A percentile compares a stretch with the other conserved stretches of the same genome.
Conservation (phyloP, 23 tunicate genomes). For the Ciona savignyi region DNA sequence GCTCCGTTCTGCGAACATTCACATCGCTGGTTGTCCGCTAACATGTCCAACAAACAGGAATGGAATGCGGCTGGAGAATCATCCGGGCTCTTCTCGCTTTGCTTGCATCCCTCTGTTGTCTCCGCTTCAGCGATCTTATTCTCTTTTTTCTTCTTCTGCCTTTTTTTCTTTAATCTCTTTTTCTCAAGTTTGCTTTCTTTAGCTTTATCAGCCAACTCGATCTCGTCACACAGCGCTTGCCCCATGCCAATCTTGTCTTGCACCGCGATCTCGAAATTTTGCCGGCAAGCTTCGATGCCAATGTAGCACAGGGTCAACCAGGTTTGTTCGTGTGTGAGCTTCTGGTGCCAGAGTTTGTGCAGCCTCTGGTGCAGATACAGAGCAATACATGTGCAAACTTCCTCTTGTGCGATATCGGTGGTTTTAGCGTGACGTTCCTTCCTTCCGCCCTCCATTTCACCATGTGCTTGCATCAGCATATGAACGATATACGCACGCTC, state of each 20-base stretch:
- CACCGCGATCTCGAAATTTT: conserved; percentile 51
- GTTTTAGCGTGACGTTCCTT: conserved; percentile 89
- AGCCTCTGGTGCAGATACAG: conserved; percentile 68
- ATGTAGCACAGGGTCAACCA: conserved; percentile 63
- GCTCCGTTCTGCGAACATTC: conserved; percentile 12
- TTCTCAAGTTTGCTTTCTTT: conserved; percentile 22
- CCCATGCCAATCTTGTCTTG: conserved; percentile 41
- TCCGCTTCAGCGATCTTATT: not conserved
- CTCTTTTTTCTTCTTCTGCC: conserved; percentile 39
- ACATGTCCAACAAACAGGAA: conserved; percentile 28
- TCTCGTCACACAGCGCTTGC: conserved; percentile 63
- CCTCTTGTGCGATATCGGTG: conserved; percentile 87
- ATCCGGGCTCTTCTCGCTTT: not conserved
- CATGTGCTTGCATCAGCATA: conserved; percentile 63
- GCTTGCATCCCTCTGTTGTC: conserved; percentile 1
- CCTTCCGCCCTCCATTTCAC: conserved; percentile 70
- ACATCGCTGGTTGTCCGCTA: conserved; percentile 2
- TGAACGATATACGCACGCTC: conserved; percentile 77
- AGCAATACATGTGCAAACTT: conserved; percentile 82
- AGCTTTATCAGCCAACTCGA: conserved; percentile 38
- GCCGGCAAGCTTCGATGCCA: conserved; percentile 48
- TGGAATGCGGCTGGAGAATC: conserved; percentile 6
- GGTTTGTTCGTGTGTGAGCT: conserved; percentile 59
- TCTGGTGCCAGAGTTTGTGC: conserved; percentile 66
- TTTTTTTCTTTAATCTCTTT: conserved; percentile 24